Percentiles rank a stretch among this genome's conserved stretches.
These are phyloP conservation scores for Branchinecta sandiegonensis DNA, from an alignment of 2,888 invertebrate species.

Conservation along the genomic window DNA sequence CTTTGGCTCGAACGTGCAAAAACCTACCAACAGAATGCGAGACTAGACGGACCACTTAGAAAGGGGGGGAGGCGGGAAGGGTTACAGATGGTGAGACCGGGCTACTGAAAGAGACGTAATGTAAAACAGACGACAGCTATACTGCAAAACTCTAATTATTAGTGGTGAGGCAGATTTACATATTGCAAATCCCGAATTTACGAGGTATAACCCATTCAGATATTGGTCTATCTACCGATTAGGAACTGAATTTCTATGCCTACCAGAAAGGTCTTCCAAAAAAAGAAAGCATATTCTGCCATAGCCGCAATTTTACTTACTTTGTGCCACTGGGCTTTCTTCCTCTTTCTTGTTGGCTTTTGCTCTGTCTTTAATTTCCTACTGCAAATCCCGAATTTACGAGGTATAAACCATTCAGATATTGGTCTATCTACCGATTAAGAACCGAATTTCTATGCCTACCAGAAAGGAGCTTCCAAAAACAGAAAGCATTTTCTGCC, in stretches of 20 bases:
- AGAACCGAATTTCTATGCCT: neutral
- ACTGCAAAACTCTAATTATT: conserved; percentile 7
- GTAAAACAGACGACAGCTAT: no score
- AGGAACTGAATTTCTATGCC: neutral
- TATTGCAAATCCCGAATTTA: neutral
- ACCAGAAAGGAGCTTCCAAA: neutral
- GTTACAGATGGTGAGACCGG: no score
- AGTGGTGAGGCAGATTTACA: neutral
- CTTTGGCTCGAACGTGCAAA: no score
- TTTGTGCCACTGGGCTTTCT: conserved; percentile 42
- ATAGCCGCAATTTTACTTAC: conserved; percentile 33
- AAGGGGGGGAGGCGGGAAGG: no score
- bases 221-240: neutral
- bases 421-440: no score
- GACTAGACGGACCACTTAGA: no score
- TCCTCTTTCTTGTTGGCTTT: conserved; percentile 53
- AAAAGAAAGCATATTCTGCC: no score
- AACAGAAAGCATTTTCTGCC: neutral
- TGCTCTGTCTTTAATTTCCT: conserved; percentile 92
- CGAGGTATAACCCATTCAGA: no score
- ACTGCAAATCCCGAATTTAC: no score
- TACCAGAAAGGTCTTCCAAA: neutral
- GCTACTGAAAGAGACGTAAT: no score
- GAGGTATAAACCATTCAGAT: no score
- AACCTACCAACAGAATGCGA: no score